These are phyloP conservation scores for Hypomecis punctinalis DNA, from an alignment of 2,888 invertebrate genomes.

Conservation along the genomic window DNA sequence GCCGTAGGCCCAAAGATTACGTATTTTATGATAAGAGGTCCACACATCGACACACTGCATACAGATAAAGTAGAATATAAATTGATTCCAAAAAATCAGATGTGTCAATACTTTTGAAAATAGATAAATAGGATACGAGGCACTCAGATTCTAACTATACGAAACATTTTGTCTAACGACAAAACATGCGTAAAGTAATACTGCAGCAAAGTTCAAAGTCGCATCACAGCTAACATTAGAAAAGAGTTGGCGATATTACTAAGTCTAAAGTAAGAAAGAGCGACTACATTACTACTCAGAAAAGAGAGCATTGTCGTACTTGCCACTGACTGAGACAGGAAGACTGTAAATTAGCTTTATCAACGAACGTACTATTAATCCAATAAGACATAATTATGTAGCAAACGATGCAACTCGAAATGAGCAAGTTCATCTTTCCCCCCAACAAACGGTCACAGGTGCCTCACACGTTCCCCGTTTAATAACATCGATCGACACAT, in stretches of 20 bases:
- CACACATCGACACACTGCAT: not conserved
- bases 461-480: conserved; percentile 62
- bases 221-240: too few relatives aligned
- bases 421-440: conserved; percentile 32
- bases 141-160: too few relatives aligned
- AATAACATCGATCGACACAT: conserved; percentile 66
- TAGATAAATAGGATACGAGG: too few relatives aligned
- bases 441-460: conserved; percentile 52
- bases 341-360: too few relatives aligned
- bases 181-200: too few relatives aligned
- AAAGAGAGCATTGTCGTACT: too few relatives aligned
- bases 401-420: conserved; percentile 10
- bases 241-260: too few relatives aligned
- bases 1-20: conserved; percentile 9
- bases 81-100: not conserved
- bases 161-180: too few relatives aligned
- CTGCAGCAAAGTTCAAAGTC: too few relatives aligned
- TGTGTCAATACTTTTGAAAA: not conserved
- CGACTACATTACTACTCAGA: too few relatives aligned
- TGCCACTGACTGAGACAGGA: too few relatives aligned
- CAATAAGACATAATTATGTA: not conserved
- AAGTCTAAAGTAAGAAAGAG: too few relatives aligned
- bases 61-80: not conserved
- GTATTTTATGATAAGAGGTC: conserved; percentile 16
- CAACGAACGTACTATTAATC: not conserved